phyloP scores from a whole-genome alignment of 2,113 vertebrate species.

The Campylomormyrus numenius region DNA sequence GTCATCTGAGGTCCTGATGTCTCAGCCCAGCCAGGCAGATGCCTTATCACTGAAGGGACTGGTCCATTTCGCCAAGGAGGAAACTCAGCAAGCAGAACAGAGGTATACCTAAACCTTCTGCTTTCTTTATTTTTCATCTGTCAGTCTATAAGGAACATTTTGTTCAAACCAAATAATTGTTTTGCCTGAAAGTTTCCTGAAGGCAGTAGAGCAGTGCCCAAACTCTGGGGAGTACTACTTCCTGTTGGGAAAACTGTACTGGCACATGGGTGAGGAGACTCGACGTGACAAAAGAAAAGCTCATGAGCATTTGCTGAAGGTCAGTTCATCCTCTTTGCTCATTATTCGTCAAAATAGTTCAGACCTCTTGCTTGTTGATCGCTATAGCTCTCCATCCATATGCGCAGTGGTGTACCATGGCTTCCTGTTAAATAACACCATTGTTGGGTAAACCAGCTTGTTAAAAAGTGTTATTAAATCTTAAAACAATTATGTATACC shows the following conservation, averaged over 20 bases:
- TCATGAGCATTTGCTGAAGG: constrained; percentile 84
- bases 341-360: background rate
- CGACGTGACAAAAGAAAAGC: constrained; percentile 80
- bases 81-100: constrained; percentile 72
- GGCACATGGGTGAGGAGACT: constrained; percentile 82
- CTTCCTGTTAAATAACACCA: background rate
- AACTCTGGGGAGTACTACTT: constrained; percentile 74
- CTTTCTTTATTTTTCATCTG: background rate
- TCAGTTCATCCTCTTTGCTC: constrained; percentile 36
- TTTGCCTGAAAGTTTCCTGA: constrained; percentile 65
- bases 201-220: constrained; percentile 64
- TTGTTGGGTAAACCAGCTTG: background rate
- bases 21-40: constrained; percentile 65
- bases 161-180: background rate
- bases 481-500: background rate
- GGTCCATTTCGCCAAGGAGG: constrained; percentile 59
- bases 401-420: background rate
- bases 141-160: background rate
- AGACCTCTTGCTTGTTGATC: background rate
- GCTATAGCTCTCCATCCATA: background rate
- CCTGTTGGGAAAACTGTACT: constrained; percentile 77
- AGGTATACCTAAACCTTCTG: constrained; percentile 56
- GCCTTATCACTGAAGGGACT: constrained; percentile 66
- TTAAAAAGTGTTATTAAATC: background rate
- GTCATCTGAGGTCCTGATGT: constrained; percentile 66